phyloP scores from a whole-genome alignment of 2,113 vertebrate genomes.

The Baryphthengus martii region DNA sequence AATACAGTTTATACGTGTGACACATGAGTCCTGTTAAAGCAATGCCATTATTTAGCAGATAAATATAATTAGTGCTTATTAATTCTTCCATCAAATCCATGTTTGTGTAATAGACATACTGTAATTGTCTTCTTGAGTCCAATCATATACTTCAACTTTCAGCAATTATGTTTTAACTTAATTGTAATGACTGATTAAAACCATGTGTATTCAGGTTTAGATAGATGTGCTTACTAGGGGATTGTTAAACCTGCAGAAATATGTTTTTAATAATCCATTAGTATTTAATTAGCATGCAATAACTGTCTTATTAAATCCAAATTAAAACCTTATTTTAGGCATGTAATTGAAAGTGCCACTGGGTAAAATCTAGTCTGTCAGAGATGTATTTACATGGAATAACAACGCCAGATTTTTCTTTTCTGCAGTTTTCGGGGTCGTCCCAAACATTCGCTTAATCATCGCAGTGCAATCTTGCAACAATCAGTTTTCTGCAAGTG shows the following conservation, averaged over 20 bases:
- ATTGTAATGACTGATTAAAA: slow-evolving; percentile 61
- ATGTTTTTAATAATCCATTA: slow-evolving; percentile 70
- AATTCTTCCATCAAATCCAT: slow-evolving; percentile 37
- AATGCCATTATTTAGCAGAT: neutral
- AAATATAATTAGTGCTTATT: slow-evolving; percentile 25
- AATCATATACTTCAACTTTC: slow-evolving; percentile 50
- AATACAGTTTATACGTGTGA: neutral
- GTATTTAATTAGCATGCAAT: slow-evolving; percentile 70
- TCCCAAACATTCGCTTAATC: slow-evolving; percentile 32
- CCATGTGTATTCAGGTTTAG: slow-evolving; percentile 57
- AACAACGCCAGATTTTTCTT: slow-evolving; percentile 33
- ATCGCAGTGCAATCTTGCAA: slow-evolving; percentile 43
- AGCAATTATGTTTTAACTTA: slow-evolving; percentile 53
- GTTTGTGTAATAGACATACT: slow-evolving; percentile 5
- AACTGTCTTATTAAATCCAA: slow-evolving; percentile 72
- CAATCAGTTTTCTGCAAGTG: slow-evolving; percentile 33
- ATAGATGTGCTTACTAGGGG: slow-evolving; percentile 43
- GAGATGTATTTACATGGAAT: slow-evolving; percentile 42
- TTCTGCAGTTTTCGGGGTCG: slow-evolving; percentile 37
- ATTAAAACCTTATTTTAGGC: slow-evolving; percentile 68
- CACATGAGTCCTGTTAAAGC: neutral
- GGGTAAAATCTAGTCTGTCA: slow-evolving; percentile 64
- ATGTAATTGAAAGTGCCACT: slow-evolving; percentile 68
- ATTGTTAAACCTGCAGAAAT: slow-evolving; percentile 66
- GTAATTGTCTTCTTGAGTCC: slow-evolving; percentile 33